Base-by-base conservation (phyloP, 1,140 invertebrate genomes). In the Pachypsylla venusta region DNA sequence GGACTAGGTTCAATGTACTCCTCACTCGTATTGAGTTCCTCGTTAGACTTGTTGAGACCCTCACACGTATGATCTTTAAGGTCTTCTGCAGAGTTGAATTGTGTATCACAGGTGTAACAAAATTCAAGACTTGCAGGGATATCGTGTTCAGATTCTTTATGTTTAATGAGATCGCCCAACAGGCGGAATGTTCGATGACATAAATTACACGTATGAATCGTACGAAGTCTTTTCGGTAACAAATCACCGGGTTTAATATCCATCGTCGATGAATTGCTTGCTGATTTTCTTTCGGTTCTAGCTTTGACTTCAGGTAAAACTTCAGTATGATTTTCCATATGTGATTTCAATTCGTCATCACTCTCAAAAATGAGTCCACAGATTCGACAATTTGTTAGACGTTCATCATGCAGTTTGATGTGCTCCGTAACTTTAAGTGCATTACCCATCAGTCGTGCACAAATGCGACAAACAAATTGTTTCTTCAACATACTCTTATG, bases 351-450 rank as follows among this genome's bases (percentile, higher is more conserved):
- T 28, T 76, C 71, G 3, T 72, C 66, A 58, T 77, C 74, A 1
- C 70, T 72, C 0, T 72, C 75, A 57, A 79, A 81, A 4, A 80
- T 74, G 27, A 76, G 74, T 20, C 80, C 66, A 65, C 79, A 81
- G 4, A 75, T 73, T 64, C 77, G 79, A 60, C 79, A 81, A 1
- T 76, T 77, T 25, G 72, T 72, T 56, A 79, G 80, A 16, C 77
- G 76, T 56, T 76, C 71, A 0, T 77, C 77, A 59, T 81, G 79
- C 28, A 74, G 77, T 59, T 79, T 79, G n/a, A 79, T 72, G 61
- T 81, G 79, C 63, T 80, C 77, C 16, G 76, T 76, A 0, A 78
- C 76, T 64, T 80, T 81, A 74, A 77, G 78, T 54, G 78, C 78
- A 0, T 74, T 77, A 0, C 77, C 76, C 58, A 79, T 80, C 53